Percentiles rank a stretch among this genome's conserved stretches.
phyloP scores from a whole-genome alignment of 2,113 vertebrate genomes.

The Chaenogobius annularis region DNA sequence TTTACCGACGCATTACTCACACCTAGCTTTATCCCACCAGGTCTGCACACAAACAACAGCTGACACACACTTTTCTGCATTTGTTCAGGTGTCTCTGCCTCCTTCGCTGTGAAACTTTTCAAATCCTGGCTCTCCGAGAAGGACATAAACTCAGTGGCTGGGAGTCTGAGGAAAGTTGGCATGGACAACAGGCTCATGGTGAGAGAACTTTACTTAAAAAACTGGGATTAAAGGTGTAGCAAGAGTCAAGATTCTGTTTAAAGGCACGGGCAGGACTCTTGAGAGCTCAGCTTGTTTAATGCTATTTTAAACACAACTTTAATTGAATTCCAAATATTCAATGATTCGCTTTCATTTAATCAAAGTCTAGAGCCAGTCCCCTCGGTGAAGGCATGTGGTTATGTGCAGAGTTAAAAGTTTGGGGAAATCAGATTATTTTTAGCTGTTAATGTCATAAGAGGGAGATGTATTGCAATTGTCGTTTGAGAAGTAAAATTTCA shows the following conservation, averaged over 20 bases:
- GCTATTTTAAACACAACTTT: too few species aligned
- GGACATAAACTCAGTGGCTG: slow-evolving; percentile 93
- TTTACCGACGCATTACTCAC: slow-evolving; percentile 38
- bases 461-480: too few species aligned
- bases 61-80: slow-evolving; percentile 39
- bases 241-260: neutral
- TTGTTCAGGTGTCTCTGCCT: slow-evolving; percentile 89
- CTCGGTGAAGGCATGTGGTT: too few species aligned
- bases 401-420: too few species aligned
- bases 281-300: neutral
- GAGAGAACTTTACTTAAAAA: slow-evolving; percentile 31
- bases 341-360: too few species aligned
- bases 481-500: too few species aligned
- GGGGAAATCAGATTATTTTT: too few species aligned
- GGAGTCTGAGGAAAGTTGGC: slow-evolving; percentile 91
- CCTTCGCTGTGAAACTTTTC: slow-evolving; percentile 97
- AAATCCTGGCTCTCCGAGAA: slow-evolving; percentile 98
- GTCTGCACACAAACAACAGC: slow-evolving; percentile 50
- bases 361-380: too few species aligned
- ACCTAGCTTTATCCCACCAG: slow-evolving; percentile 48
- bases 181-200: slow-evolving; percentile 99
- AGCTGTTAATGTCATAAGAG: too few species aligned
- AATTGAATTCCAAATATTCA: too few species aligned
- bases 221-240: neutral
- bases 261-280: neutral